Evolutionary conservation across 2,888 invertebrate species (phyloP).

Genomic region (Caenorhabditis sulstoni): DNA sequence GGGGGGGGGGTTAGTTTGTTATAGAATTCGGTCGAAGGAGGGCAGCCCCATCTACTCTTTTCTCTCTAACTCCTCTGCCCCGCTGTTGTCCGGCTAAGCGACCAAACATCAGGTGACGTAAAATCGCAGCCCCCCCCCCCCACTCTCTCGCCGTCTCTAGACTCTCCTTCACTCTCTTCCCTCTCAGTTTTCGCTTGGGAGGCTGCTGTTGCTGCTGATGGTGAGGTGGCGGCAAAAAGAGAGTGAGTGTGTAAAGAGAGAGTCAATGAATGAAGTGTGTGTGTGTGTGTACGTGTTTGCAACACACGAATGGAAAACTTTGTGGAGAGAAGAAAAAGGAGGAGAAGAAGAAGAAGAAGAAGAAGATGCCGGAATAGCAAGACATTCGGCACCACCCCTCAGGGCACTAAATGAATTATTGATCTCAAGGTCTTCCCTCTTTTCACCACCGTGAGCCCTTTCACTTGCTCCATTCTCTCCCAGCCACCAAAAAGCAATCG

Average conservation of each 20-base stretch:
- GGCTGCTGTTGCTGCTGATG: neutral
- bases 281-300: constrained; percentile 43
- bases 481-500: constrained; percentile 13
- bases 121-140: constrained; percentile 17
- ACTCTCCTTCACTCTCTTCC: neutral
- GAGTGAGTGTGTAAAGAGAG: constrained; percentile 24
- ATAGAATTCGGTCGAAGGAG: constrained; percentile 46
- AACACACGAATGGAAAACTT: constrained; percentile 28
- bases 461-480: neutral
- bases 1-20: constrained; percentile 46
- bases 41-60: constrained; percentile 10
- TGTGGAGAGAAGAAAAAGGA: constrained; percentile 24
- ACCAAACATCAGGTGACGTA: constrained; percentile 62
- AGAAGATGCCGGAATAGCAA: neutral
- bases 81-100: constrained; percentile 44
- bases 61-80: constrained; percentile 5
- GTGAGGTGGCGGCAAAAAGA: constrained; percentile 1
- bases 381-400: constrained; percentile 27
- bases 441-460: neutral
- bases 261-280: constrained; percentile 32
- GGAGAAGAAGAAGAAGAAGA: constrained; percentile 9
- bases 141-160: neutral
- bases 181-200: neutral
- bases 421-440: constrained; percentile 4
- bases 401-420: constrained; percentile 32